A percentile compares a stretch with the other conserved stretches of the same genome.
Evolutionary conservation across 2,797 vertebrate species (phyloP).

Genomic region (Danio tinwini): DNA sequence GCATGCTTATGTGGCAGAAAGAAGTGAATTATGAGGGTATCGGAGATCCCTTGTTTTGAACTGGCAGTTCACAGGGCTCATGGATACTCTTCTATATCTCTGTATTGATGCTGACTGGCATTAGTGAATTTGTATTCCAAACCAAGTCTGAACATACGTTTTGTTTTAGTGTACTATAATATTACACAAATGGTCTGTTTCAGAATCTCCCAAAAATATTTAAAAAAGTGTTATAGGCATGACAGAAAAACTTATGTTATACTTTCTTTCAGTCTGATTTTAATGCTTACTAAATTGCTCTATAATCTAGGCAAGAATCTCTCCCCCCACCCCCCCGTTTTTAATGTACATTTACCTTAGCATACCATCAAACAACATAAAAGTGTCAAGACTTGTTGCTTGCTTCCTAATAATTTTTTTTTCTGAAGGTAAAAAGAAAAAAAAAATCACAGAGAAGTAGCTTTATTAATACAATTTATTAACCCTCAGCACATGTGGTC

Average conservation of each 20-base stretch:
- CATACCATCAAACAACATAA: too few relatives aligned
- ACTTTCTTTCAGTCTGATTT: neutral
- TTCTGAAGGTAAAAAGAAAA: too few relatives aligned
- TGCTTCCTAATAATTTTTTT: too few relatives aligned
- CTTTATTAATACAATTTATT: too few relatives aligned
- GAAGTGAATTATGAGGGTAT: slow-evolving; percentile 45
- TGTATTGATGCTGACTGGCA: neutral
- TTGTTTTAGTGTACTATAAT: neutral
- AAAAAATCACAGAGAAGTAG: too few relatives aligned
- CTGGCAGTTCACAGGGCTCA: slow-evolving; percentile 21
- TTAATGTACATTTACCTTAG: too few relatives aligned
- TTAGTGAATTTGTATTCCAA: neutral
- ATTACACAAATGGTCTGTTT: neutral
- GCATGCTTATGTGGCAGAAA: slow-evolving; percentile 37
- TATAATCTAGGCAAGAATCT: too few relatives aligned
- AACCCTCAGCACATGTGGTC: too few relatives aligned
- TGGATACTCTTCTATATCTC: slow-evolving; percentile 12
- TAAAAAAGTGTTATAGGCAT: neutral
- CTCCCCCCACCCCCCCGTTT: too few relatives aligned
- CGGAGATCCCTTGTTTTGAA: slow-evolving; percentile 28
- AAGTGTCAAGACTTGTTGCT: too few relatives aligned
- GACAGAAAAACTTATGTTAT: neutral
- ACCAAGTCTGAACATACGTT: neutral
- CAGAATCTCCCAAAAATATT: neutral
- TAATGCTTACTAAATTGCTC: neutral